Base-by-base conservation (phyloP, 2,113 vertebrate species). In the Gopherus evgoodei region DNA sequence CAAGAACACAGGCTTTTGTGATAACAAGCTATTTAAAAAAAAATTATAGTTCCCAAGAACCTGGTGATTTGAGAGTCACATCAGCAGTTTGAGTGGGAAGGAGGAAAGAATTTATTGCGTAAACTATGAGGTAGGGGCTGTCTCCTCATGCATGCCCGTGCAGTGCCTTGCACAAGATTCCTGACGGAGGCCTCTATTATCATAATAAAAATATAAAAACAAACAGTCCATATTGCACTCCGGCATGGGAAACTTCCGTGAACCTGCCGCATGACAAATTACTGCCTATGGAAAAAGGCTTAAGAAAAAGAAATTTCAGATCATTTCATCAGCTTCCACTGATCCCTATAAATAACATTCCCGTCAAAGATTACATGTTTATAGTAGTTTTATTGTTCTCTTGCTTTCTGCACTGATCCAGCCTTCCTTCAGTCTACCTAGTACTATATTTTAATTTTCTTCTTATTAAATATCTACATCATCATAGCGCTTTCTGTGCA, bases 31-130 rank as follows among this genome's bases (percentile, higher is more conserved):
- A 80, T 49, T 47, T 72, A 14, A 59, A 97, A 49, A 47, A 96
- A 87, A 95, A 89, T 94, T 93, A 94, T 81, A 90, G 92, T 80
- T 93, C 90, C 89, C 83, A 91, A 44, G 81, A 89, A 83, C 53
- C 42, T 54, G 38, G 78, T 75, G 29, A 65, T 53, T 59, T 0
- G 2, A 90, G 78, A 21, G 59, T 31, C 86, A 72, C 75, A 86
- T 82, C 57, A 92, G 83, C 86, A 88, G 47, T 52, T 69, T n/a
- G 9, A 22, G 4, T 57, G 31, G 53, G 42, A 50, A 38, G 11
- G 35, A 16, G 8, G 65, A n/a, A 19, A 69, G 65, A 22, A 21
- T 19, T 2, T 38, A 35, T 72, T 38, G 94, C 93, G 79, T 87
- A 93, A 89, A 75, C 65, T 57, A 38, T 21, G 35, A 6, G 0